A percentile compares a stretch with the other conserved stretches of the same genome.
Evolutionary conservation across 2,797 vertebrate species (phyloP).

Genomic region (Anomalospiza imberbis): DNA sequence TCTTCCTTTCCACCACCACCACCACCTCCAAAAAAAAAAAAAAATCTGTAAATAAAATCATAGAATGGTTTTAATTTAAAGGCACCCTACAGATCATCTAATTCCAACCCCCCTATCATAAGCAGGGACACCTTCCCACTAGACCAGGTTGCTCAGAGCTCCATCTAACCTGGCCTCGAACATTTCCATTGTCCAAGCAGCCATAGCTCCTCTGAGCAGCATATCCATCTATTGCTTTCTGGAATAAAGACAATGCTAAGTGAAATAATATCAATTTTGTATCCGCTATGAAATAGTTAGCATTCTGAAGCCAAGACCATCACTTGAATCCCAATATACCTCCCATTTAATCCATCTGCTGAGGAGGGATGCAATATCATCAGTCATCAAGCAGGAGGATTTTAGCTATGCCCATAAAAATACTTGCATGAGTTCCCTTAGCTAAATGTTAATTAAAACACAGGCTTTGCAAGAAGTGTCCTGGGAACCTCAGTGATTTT

Average conservation of each 20-base stretch:
- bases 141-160: neutral
- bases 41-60: neutral
- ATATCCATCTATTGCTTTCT: neutral
- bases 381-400: conserved; percentile 37
- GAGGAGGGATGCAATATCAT: neutral
- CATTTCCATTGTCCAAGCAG: neutral
- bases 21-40: fast-evolving
- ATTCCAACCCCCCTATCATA: fast-evolving
- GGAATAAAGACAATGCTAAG: neutral
- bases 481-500: conserved; percentile 10
- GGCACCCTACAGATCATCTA: no score
- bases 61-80: neutral
- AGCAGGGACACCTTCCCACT: neutral
- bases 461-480: conserved; percentile 15
- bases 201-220: neutral
- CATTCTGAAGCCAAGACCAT: neutral
- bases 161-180: neutral
- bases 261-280: fast-evolving
- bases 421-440: conserved; percentile 24
- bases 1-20: neutral
- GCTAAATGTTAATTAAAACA: conserved; percentile 65
- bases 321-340: conserved; percentile 13
- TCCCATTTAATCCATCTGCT: conserved; percentile 55
- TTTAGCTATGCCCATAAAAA: conserved; percentile 51
- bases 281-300: conserved; percentile 38